phyloP scores from a whole-genome alignment of 2,113 vertebrate species.

The Etheostoma cragini region DNA sequence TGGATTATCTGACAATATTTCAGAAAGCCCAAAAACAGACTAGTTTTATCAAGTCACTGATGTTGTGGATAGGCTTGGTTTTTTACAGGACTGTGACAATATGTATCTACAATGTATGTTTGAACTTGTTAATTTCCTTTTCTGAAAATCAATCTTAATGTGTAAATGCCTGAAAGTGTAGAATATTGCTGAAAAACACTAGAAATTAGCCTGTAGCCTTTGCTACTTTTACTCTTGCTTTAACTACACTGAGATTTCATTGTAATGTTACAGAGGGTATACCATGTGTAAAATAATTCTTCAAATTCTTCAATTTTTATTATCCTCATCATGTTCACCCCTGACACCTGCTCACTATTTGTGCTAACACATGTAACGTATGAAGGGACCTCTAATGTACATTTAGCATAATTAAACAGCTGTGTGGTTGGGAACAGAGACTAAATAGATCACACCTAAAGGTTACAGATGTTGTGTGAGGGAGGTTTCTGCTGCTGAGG shows the following conservation, averaged over 20 bases:
- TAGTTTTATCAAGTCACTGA: too few species aligned
- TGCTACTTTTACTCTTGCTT: background rate
- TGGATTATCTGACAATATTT: background rate
- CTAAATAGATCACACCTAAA: conserved; percentile 30
- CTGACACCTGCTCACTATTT: background rate
- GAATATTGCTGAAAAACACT: too few species aligned
- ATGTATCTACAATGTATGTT: background rate
- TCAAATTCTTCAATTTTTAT: too few species aligned
- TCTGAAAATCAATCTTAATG: too few species aligned
- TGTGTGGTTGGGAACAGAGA: conserved; percentile 29
- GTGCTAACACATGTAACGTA: conserved; percentile 22
- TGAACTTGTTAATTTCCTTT: background rate
- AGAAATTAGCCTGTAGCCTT: too few species aligned
- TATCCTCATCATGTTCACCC: background rate
- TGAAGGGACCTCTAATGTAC: conserved; percentile 5
- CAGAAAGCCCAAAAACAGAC: background rate
- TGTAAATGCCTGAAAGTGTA: too few species aligned
- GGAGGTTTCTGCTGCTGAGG: conserved; percentile 27
- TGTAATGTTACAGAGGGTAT: background rate
- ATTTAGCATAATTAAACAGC: conserved; percentile 32
- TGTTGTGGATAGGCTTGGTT: background rate
- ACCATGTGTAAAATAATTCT: too few species aligned
- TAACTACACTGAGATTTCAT: background rate
- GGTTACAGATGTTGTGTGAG: conserved; percentile 39
- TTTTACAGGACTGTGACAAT: too few species aligned